These are phyloP conservation scores for Premnoplex brunnescens DNA, from an alignment of 2,797 vertebrate genomes.

Conservation along the genomic window DNA sequence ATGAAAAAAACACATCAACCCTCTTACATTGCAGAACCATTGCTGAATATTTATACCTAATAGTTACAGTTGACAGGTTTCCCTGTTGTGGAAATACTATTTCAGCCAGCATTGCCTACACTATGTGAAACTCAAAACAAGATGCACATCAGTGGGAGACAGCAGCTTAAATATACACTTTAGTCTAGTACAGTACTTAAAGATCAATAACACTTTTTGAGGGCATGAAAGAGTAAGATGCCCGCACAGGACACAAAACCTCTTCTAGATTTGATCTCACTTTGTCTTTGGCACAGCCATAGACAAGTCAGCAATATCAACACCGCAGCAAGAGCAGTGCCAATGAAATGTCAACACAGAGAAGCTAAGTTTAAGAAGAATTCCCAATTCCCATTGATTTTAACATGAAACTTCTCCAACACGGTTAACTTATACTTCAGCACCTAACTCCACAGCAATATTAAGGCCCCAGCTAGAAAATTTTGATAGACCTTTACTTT, in stretches of 20 bases:
- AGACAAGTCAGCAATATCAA: neutral
- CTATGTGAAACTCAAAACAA: neutral
- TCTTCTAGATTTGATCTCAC: neutral
- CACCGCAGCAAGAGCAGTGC: neutral
- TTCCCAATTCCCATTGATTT: neutral
- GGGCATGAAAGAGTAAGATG: neutral
- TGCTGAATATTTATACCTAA: neutral
- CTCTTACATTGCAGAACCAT: neutral
- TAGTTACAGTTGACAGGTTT: neutral
- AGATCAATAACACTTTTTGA: neutral
- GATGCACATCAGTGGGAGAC: neutral
- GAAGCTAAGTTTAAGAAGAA: neutral
- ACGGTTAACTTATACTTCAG: neutral
- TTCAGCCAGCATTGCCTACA: neutral
- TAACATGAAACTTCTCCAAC: neutral
- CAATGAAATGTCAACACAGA: neutral
- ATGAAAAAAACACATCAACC: accelerated
- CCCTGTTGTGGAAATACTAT: neutral
- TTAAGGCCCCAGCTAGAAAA: neutral
- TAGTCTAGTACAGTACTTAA: neutral
- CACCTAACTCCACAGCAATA: neutral
- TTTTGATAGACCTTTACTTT: neutral
- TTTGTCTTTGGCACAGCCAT: neutral
- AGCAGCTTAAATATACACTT: neutral
- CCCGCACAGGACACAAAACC: neutral